Conservation (phyloP, 2,113 vertebrate genomes). For the Panthera tigris region DNA sequence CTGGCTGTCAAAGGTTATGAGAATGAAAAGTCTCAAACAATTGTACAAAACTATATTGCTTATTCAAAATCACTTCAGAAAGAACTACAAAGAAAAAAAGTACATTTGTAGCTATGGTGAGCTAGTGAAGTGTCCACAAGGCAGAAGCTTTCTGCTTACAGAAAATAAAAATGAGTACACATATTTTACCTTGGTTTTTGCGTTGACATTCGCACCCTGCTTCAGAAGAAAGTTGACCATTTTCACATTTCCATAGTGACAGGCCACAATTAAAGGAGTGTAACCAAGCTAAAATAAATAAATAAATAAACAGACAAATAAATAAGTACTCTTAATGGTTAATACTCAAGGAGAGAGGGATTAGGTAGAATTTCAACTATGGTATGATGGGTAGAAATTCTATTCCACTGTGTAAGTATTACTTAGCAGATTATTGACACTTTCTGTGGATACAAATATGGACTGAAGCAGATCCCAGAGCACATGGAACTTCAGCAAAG, state of each 20-base stretch:
- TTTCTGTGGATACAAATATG: background rate
- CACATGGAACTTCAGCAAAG: background rate
- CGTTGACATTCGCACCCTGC: conserved; percentile 93
- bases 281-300: conserved; percentile 92
- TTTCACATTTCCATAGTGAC: conserved; percentile 98
- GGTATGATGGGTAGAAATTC: background rate
- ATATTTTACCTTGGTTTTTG: conserved; percentile 94
- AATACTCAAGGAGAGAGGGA: background rate
- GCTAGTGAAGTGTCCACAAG: background rate
- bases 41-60: background rate
- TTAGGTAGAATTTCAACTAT: background rate
- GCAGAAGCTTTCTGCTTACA: background rate
- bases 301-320: background rate
- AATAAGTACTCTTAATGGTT: background rate
- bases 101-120: background rate
- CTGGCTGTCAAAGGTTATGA: background rate
- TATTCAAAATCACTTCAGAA: conserved; percentile 24
- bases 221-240: conserved; percentile 98
- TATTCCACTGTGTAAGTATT: background rate
- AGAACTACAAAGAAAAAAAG: background rate
- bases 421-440: background rate
- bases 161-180: conserved; percentile 28
- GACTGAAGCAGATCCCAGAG: background rate
- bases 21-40: background rate
- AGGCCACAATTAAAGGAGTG: conserved; percentile 96